Percentiles rank a stretch among this genome's conserved stretches.
These are phyloP conservation scores for Rotaria socialis DNA, from an alignment of 2,888 invertebrate species.

Conservation along the genomic window DNA sequence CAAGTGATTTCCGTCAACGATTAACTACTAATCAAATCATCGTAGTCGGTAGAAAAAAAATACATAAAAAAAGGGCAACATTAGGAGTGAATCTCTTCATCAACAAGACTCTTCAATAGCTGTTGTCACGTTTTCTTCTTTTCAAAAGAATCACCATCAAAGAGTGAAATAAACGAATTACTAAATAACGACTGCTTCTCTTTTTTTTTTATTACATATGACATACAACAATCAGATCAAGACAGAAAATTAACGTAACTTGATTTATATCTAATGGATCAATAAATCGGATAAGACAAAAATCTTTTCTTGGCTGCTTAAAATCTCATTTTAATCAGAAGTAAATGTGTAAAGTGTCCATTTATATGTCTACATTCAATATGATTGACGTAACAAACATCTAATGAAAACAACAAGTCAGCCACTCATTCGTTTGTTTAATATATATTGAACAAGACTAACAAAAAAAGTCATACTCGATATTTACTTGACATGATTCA, in stretches of 20 bases:
- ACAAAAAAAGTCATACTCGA: not conserved
- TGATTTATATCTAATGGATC: not conserved
- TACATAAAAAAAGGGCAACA: not conserved
- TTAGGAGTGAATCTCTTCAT: not conserved
- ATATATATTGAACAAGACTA: not conserved
- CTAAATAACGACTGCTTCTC: too few relatives aligned
- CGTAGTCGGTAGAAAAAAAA: not conserved
- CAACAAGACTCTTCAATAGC: not conserved
- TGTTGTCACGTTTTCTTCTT: not conserved
- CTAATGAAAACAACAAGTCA: not conserved
- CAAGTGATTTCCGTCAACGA: conserved; percentile 12
- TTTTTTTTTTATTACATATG: too few relatives aligned
- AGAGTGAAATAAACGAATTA: too few relatives aligned
- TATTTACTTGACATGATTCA: conserved; percentile 16
- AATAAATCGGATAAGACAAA: not conserved
- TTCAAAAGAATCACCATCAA: not conserved
- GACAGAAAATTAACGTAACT: not conserved
- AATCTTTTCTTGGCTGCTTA: not conserved
- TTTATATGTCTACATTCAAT: not conserved
- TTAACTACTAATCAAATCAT: conserved; percentile 7
- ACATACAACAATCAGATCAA: not conserved
- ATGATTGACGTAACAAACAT: not conserved
- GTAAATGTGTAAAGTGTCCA: not conserved
- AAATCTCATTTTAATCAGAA: not conserved
- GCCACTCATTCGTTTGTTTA: not conserved